phyloP scores from a whole-genome alignment of 2,797 vertebrate genomes.

The Sebastes matsubarae region DNA sequence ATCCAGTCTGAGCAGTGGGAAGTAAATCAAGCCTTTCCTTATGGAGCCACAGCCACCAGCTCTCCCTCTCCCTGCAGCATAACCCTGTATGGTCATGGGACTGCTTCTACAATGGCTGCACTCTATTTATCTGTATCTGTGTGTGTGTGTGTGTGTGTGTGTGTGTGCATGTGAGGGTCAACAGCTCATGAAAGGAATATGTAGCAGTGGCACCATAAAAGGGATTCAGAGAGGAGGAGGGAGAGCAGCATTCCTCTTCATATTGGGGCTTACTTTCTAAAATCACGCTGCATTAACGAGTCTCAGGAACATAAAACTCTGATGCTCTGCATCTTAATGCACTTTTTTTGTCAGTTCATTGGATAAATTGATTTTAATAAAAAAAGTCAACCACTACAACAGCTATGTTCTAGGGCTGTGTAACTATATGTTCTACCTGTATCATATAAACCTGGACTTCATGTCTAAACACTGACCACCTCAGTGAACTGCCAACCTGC shows the following conservation, averaged over 20 bases:
- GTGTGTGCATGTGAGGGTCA: not conserved
- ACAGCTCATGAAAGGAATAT: conserved; percentile 35
- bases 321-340: not conserved
- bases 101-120: conserved; percentile 42
- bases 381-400: not conserved
- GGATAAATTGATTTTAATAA: not conserved
- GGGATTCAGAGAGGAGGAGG: conserved; percentile 52
- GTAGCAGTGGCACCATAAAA: conserved; percentile 72
- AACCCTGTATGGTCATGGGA: conserved; percentile 82
- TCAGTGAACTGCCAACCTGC: conserved; percentile 40
- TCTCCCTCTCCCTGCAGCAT: conserved; percentile 37
- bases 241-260: conserved; percentile 57
- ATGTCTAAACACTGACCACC: not conserved
- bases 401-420: too few species aligned
- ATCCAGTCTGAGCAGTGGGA: conserved; percentile 3
- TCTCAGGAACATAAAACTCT: not conserved
- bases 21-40: conserved; percentile 29
- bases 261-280: conserved; percentile 18
- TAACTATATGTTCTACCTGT: not conserved
- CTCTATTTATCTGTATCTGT: conserved; percentile 50
- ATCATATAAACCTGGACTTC: not conserved
- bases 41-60: conserved; percentile 40
- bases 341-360: not conserved
- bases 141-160: conserved; percentile 19
- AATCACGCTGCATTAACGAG: conserved; percentile 1